These are phyloP conservation scores for Atta colombica DNA, from an alignment of 1,140 invertebrate genomes.

Conservation along the genomic window DNA sequence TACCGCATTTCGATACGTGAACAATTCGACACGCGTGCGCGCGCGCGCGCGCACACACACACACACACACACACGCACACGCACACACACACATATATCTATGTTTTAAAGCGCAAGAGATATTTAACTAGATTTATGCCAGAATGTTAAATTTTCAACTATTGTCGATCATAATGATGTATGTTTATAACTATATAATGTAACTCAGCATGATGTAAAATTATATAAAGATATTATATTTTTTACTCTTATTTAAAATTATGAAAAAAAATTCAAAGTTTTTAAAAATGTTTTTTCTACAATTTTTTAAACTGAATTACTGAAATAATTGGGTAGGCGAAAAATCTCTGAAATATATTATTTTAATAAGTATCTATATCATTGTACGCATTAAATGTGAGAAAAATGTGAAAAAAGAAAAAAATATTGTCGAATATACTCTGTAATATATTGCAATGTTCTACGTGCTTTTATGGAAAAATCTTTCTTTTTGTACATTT, in stretches of 20 bases:
- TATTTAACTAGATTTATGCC: neutral
- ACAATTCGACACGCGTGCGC: neutral
- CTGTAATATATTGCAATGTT: neutral
- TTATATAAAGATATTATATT: neutral
- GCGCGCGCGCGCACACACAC: too few relatives aligned
- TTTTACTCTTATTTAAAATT: neutral
- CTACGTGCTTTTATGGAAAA: neutral
- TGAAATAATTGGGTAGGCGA: constrained; percentile 1
- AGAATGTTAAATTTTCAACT: neutral
- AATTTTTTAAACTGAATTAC: neutral
- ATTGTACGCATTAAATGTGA: neutral
- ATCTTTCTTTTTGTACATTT: neutral
- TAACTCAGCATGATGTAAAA: neutral
- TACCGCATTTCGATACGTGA: constrained; percentile 2
- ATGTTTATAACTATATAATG: neutral
- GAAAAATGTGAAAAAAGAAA: constrained; percentile 14
- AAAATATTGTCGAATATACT: neutral
- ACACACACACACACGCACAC: too few relatives aligned
- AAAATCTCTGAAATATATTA: constrained; percentile 1
- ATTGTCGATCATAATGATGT: neutral
- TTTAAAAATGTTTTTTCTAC: neutral
- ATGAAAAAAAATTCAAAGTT: neutral
- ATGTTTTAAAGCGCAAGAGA: constrained; percentile 33
- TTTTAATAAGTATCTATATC: neutral
- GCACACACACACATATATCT: neutral